These are phyloP conservation scores for Chaetoderma sp. DNA, from an alignment of 2,888 invertebrate genomes.

Conservation along the genomic window DNA sequence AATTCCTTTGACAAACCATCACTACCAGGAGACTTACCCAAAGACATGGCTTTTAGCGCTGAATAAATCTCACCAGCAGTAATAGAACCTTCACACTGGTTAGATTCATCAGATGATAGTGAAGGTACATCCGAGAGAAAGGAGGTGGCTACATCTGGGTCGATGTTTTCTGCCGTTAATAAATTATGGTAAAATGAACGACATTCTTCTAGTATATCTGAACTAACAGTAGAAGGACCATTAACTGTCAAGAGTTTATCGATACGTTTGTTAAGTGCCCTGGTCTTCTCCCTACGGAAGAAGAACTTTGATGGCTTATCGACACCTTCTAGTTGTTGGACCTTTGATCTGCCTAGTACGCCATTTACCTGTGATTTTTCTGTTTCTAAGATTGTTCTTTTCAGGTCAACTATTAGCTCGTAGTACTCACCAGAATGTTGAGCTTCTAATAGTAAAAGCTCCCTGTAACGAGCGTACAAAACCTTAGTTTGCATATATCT, in stretches of 20 bases:
- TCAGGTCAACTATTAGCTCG: too few species aligned
- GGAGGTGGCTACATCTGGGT: background rate
- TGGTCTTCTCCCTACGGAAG: background rate
- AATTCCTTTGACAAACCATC: slow-evolving; percentile 40
- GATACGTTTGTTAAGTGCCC: background rate
- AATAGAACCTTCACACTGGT: slow-evolving; percentile 20
- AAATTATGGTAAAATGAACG: slow-evolving; percentile 5
- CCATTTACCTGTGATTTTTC: too few species aligned
- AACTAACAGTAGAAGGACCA: background rate
- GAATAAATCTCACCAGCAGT: background rate
- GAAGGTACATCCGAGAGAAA: slow-evolving; percentile 16
- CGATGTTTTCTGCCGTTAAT: slow-evolving; percentile 5
- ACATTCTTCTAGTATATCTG: slow-evolving; percentile 5
- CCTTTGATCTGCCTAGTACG: slow-evolving; percentile 2
- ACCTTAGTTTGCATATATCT: too few species aligned
- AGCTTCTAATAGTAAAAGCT: too few species aligned
- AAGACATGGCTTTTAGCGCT: slow-evolving; percentile 27
- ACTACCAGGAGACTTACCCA: slow-evolving; percentile 36
- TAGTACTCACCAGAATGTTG: too few species aligned
- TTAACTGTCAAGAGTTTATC: background rate
- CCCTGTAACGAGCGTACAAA: too few species aligned
- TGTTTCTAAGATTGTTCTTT: too few species aligned
- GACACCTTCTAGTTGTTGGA: background rate
- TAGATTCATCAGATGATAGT: background rate
- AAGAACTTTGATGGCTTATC: slow-evolving; percentile 10